phyloP scores from a whole-genome alignment of 2,113 vertebrate genomes.

The Axis porcinus region DNA sequence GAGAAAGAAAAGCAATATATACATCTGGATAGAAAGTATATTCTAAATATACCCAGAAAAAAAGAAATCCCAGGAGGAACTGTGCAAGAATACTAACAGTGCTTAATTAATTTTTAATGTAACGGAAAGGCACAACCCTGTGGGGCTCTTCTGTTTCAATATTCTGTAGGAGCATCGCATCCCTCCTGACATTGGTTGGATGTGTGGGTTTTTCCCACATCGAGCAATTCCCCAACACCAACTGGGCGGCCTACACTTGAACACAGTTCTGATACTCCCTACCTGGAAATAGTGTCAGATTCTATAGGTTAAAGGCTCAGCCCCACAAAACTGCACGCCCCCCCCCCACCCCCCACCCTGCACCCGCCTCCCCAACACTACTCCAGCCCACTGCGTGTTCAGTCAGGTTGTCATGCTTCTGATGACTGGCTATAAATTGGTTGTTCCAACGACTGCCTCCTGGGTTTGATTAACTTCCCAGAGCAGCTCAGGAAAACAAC shows the following conservation, averaged over 20 bases:
- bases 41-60: not conserved
- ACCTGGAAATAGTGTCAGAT: not conserved
- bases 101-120: conserved; percentile 1
- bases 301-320: not conserved
- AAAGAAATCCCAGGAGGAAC: not conserved
- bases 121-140: not conserved
- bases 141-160: not conserved
- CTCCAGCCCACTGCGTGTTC: not conserved
- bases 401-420: not conserved
- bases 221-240: not conserved
- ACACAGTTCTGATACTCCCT: not conserved
- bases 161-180: no score
- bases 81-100: not conserved
- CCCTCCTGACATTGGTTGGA: not conserved
- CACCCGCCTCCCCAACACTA: accelerated
- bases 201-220: not conserved
- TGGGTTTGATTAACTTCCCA: not conserved
- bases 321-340: not conserved
- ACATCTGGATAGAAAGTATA: not conserved
- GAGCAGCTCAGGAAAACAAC: not conserved
- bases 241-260: not conserved
- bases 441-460: not conserved
- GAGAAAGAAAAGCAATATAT: not conserved
- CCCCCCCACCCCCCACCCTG: no score
- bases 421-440: not conserved